A percentile compares a stretch with the other conserved stretches of the same genome.
These are phyloP conservation scores for rabbit (Oryctolagus cuniculus) DNA, from an alignment of 2,113 vertebrate genomes.

Conservation along the genomic window mOryCun1.1 NC_091451.1:13015501-13016000, in stretches of 20 bases:
- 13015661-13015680: constrained; percentile 32
- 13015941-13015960: no score
- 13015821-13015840: no score
- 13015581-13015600: constrained; percentile 25
- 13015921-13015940: no score
- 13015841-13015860: no score
- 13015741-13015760: neutral
- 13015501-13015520: constrained; percentile 28
- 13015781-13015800: no score
- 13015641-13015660: constrained; percentile 33
- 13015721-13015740: neutral
- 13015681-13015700: constrained; percentile 43
- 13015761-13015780: neutral
- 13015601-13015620: constrained; percentile 5
- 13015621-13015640: neutral
- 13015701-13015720: neutral
- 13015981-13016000: no score
- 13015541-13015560: constrained; percentile 58
- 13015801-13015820: no score
- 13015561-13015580: constrained; percentile 50
- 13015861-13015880: no score
- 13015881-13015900: no score
- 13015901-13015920: no score
- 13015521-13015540: constrained; percentile 55
- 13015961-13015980: no score